Base-by-base conservation (phyloP, 2,888 invertebrate species). In the Acanthoscelides obtectus region DNA sequence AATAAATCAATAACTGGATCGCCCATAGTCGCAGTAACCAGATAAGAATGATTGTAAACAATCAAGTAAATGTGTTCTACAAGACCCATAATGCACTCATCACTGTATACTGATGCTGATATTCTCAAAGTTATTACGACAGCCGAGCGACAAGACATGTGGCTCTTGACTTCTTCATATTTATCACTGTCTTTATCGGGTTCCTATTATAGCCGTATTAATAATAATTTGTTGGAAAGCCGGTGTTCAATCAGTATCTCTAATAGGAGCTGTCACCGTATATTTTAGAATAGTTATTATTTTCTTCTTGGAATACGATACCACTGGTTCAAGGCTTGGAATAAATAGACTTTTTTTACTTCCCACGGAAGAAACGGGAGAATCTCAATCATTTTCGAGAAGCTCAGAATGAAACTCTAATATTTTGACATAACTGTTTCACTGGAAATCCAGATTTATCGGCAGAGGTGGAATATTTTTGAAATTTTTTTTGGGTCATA, bases 31-130 rank as follows among this genome's bases (percentile, higher is more conserved):
- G 17, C 45, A 45, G 45, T 17, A 4, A 45, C 17, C 20, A 2
- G 66, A 66, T 66, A 66, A 66, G 66, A 66, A 8, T 17, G 66
- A 66, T 66, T 66, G 66, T 66, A 66, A 66, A 66, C 66, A 66
- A 66, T 20, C 12, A n/a, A 21, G 19, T 1, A 66, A 22, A 66
- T 66, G 66, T 66, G 66, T 66, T 66, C 66, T 20, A 66, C 66
- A 66, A 21, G 20, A 66, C 1, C 5, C 20, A 66, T 66, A 66
- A 21, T 22, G 66, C 20, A 66, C 66, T 21, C 66, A 45, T 45
- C 45, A 45, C 8, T 45, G 45, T 45, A 45, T 1, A 45, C 45
- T 45, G 45, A 45, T 25, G 45, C 45, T 45, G 45, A 45, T 45
- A 45, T 45, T 45, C 45, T 45, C 8, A 8, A 12, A 45, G 45